Evolutionary conservation across 2,888 invertebrate species (phyloP).

Genomic region (Clepsis dumicolana): DNA sequence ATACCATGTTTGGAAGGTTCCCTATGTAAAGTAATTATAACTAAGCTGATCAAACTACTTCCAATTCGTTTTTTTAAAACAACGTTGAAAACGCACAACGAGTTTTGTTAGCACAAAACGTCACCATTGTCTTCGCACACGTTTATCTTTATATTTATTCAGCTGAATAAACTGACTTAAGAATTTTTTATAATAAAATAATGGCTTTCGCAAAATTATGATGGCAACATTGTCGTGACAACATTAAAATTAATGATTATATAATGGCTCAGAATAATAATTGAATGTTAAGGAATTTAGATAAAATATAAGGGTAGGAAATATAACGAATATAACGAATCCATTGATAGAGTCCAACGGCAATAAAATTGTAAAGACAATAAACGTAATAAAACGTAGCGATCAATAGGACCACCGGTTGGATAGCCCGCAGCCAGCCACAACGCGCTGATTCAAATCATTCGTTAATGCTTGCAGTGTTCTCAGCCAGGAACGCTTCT

Average conservation of each 20-base stretch:
- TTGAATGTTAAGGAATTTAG: not conserved
- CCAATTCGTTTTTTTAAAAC: conserved; percentile 9
- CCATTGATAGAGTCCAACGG: not conserved
- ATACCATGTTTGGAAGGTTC: not conserved
- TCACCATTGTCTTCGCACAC: not conserved
- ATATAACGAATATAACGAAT: not conserved
- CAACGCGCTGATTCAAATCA: conserved; percentile 30
- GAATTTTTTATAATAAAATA: conserved; percentile 6
- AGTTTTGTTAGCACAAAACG: not conserved
- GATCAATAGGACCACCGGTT: conserved; percentile 41
- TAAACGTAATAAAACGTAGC: conserved; percentile 36
- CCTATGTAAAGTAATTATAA: not conserved
- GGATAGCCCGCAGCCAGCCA: not conserved
- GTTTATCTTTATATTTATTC: conserved; percentile 9
- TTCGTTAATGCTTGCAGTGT: conserved; percentile 48
- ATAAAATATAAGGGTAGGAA: not conserved
- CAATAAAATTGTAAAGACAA: conserved; percentile 25
- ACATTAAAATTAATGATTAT: not conserved
- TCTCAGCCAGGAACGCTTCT: conserved; percentile 56
- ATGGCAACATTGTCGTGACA: not conserved
- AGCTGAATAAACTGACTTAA: conserved; percentile 16
- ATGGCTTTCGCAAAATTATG: conserved; percentile 28
- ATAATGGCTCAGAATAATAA: not conserved
- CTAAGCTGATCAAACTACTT: not conserved
- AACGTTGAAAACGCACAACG: conserved; percentile 13